Conservation (phyloP, 2,797 vertebrate genomes). For the Amazona finschi region DNA sequence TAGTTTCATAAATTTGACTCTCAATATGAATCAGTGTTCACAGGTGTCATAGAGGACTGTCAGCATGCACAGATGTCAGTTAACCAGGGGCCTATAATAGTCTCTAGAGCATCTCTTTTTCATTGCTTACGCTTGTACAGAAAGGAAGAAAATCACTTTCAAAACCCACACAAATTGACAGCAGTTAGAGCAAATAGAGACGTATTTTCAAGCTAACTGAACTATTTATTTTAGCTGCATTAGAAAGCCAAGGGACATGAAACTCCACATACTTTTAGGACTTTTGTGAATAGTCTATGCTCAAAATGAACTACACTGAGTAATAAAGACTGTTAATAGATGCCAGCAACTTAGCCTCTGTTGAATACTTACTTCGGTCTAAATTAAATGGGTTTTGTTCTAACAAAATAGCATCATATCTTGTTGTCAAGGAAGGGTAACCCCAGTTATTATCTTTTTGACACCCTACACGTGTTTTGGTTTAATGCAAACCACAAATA, state of each 20-base stretch:
- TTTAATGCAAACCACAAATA: slow-evolving; percentile 13
- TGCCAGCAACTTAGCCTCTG: background rate
- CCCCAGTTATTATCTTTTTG: slow-evolving; percentile 14
- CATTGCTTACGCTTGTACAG: background rate
- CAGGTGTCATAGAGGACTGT: background rate
- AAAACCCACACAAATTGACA: background rate
- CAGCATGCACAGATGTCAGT: background rate
- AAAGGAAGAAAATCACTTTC: background rate
- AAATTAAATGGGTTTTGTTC: background rate
- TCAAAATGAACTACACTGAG: background rate
- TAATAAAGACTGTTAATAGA: background rate
- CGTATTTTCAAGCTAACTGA: background rate
- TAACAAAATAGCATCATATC: background rate
- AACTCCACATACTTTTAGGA: background rate
- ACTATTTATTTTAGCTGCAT: background rate
- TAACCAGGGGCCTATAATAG: background rate
- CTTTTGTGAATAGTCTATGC: background rate
- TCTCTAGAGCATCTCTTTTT: background rate
- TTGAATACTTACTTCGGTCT: background rate
- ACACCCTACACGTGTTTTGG: background rate
- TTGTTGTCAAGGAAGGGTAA: background rate
- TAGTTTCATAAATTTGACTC: background rate
- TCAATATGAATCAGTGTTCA: background rate
- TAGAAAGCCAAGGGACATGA: background rate
- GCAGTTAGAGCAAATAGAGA: background rate